Percentiles rank a stretch among this genome's conserved stretches.
phyloP scores from a whole-genome alignment of 2,888 invertebrate species.

The Ptychoptera contaminata region DNA sequence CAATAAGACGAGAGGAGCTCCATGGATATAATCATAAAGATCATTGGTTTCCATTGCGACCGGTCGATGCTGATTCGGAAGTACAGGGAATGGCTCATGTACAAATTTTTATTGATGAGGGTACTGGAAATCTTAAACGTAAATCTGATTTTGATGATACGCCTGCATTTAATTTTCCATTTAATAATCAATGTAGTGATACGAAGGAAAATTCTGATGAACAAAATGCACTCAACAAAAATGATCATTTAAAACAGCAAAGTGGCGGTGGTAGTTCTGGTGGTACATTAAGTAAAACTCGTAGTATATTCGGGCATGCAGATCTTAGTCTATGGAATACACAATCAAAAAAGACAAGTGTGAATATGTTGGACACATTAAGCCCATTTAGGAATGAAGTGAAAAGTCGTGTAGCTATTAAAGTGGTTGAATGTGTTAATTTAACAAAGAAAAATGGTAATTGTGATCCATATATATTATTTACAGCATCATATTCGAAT shows the following conservation, averaged over 20 bases:
- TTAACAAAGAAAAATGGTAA: conserved; percentile 77
- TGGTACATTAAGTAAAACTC: conserved; percentile 12
- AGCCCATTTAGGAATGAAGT: conserved; percentile 7
- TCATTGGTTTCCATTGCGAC: conserved; percentile 77
- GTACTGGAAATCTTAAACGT: conserved; percentile 14
- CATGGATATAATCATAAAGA: conserved; percentile 80
- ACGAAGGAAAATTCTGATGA: conserved; percentile 23
- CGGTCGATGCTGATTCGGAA: conserved; percentile 79
- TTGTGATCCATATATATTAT: conserved; percentile 79
- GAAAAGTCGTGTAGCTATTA: conserved; percentile 35
- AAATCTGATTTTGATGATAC: conserved; percentile 15
- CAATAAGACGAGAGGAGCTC: conserved; percentile 74
- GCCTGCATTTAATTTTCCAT: too few relatives aligned
- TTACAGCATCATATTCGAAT: conserved; percentile 65
- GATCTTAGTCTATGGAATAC: conserved; percentile 14
- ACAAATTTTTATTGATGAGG: conserved; percentile 41
- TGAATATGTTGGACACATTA: conserved; percentile 7
- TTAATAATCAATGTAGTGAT: conserved; percentile 19
- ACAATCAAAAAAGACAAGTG: conserved; percentile 9
- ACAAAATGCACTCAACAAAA: too few relatives aligned
- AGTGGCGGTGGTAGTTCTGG: too few relatives aligned
- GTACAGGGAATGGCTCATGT: conserved; percentile 83
- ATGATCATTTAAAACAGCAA: too few relatives aligned
- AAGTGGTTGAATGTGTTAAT: conserved; percentile 73
- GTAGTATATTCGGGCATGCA: conserved; percentile 15